Evolutionary conservation across 2,113 vertebrate genomes (phyloP).

Genomic region (Isurus oxyrinchus): DNA sequence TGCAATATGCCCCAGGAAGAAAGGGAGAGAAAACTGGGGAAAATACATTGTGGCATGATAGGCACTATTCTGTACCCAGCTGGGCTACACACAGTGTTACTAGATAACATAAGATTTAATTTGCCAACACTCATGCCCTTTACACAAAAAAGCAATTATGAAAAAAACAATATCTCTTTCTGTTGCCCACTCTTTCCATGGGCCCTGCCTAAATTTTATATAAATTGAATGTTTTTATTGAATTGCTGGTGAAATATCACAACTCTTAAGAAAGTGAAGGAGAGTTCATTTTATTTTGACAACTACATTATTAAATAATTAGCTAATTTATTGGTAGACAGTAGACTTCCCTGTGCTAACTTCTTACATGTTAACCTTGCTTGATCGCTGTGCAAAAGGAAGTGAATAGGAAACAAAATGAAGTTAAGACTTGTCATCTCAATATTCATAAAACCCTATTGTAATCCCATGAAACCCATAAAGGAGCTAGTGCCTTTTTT

Average conservation of each 20-base stretch:
- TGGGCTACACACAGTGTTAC: not conserved
- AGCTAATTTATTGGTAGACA: not conserved
- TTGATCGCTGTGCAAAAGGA: constrained; percentile 27
- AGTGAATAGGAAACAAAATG: constrained; percentile 31
- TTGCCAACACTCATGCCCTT: not conserved
- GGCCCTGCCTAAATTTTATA: not conserved
- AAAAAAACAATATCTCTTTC: not conserved
- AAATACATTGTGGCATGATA: not conserved
- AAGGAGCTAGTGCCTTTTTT: constrained; percentile 60
- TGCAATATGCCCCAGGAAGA: not conserved
- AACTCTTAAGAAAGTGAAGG: not conserved
- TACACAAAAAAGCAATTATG: not conserved
- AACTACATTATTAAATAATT: constrained; percentile 19
- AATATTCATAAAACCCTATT: constrained; percentile 40
- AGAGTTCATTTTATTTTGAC: constrained; percentile 26
- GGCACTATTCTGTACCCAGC: not conserved
- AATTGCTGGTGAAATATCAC: not conserved
- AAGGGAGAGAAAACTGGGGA: not conserved
- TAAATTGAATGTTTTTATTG: not conserved
- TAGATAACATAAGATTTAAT: not conserved
- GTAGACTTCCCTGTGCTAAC: not conserved
- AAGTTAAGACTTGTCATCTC: constrained; percentile 34
- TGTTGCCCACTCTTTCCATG: not conserved
- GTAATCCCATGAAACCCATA: constrained; percentile 60
- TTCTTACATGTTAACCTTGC: not conserved